Percentiles rank a stretch among this genome's conserved stretches.
phyloP scores from a whole-genome alignment of 2,888 invertebrate species.

The Dyspetes luteomarginatus region DNA sequence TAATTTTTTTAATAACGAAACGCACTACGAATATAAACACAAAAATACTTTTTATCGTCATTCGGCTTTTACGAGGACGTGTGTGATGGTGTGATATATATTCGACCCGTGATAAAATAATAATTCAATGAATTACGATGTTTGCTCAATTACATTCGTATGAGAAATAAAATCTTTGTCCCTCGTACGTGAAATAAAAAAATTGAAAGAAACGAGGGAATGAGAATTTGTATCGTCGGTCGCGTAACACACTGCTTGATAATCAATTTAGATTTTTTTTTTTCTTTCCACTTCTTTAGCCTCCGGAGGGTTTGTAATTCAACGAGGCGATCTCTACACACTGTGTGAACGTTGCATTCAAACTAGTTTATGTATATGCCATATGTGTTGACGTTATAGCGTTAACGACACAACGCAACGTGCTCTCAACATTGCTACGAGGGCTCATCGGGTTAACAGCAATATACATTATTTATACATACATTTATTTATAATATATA shows the following conservation, averaged over 20 bases:
- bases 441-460: conserved; percentile 23
- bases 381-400: conserved; percentile 45
- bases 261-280: conserved; percentile 37
- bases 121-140: conserved; percentile 47
- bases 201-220: neutral
- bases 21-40: conserved; percentile 17
- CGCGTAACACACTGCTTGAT: conserved; percentile 15
- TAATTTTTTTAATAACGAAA: conserved; percentile 45
- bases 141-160: conserved; percentile 40
- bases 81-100: conserved; percentile 24
- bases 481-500: no score
- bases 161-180: conserved; percentile 6
- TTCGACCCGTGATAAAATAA: conserved; percentile 40
- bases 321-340: conserved; percentile 22
- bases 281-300: no score
- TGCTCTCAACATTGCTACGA: conserved; percentile 22
- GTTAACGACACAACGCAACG: conserved; percentile 41
- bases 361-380: conserved; percentile 2
- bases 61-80: conserved; percentile 19
- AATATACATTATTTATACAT: no score
- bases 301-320: conserved; percentile 4
- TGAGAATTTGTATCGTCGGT: conserved; percentile 21
- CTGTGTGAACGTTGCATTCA: conserved; percentile 24
- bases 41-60: conserved; percentile 33
- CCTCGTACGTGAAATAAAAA: conserved; percentile 15